Percentiles rank a stretch among this genome's conserved stretches.
These are phyloP conservation scores for Spodoptera litura DNA, from an alignment of 1,140 invertebrate genomes.

Conservation along the genomic window DNA sequence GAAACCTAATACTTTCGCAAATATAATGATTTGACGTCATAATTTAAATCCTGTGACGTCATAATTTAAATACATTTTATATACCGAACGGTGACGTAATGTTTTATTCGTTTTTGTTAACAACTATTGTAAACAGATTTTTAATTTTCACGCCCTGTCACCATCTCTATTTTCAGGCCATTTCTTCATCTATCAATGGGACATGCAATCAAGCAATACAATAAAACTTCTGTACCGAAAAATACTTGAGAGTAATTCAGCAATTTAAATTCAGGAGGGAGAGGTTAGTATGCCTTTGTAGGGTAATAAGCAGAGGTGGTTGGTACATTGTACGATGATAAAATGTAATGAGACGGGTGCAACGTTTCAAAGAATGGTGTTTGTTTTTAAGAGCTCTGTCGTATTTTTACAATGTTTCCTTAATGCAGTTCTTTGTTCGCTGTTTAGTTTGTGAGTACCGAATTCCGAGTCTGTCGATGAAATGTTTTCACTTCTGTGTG, in stretches of 20 bases:
- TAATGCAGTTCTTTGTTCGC: too few relatives aligned
- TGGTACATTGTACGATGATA: slow-evolving; percentile 61
- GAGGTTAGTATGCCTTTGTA: slow-evolving; percentile 62
- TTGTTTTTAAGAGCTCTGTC: slow-evolving; percentile 19
- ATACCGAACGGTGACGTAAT: too few relatives aligned
- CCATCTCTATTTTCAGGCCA: slow-evolving; percentile 66
- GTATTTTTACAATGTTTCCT: too few relatives aligned
- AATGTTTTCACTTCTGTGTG: too few relatives aligned
- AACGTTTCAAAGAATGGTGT: slow-evolving; percentile 27
- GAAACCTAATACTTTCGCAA: too few relatives aligned
- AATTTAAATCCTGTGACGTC: too few relatives aligned
- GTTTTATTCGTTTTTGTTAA: too few relatives aligned
- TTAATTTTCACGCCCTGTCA: neutral
- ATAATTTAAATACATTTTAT: too few relatives aligned
- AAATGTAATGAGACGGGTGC: slow-evolving; percentile 26
- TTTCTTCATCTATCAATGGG: slow-evolving; percentile 83
- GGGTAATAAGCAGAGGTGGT: slow-evolving; percentile 75
- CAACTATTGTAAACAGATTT: neutral
- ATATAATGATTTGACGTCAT: too few relatives aligned
- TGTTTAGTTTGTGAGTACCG: too few relatives aligned
- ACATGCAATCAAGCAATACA: slow-evolving; percentile 86
- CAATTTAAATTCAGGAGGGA: slow-evolving; percentile 84
- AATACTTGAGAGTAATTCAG: slow-evolving; percentile 85
- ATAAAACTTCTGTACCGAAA: slow-evolving; percentile 84
- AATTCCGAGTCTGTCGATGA: too few relatives aligned